phyloP scores from a whole-genome alignment of 2,888 invertebrate species.

The Drosophila pegasa region DNA sequence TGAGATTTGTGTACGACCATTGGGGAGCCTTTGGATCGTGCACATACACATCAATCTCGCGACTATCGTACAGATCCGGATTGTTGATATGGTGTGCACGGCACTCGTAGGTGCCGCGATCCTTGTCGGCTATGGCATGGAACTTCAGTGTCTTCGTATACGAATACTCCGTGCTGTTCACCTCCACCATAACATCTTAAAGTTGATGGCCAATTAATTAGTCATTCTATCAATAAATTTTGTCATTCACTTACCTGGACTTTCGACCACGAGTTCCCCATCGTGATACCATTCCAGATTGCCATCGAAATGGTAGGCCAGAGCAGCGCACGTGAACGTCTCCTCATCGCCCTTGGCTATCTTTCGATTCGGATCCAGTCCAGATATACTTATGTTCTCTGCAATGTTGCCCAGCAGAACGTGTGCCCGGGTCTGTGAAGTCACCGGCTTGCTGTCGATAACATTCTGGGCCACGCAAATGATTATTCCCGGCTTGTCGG shows the following conservation, averaged over 20 bases:
- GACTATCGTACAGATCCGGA: slow-evolving; percentile 68
- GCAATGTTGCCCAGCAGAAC: slow-evolving; percentile 82
- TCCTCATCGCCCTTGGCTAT: slow-evolving; percentile 87
- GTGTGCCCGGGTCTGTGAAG: slow-evolving; percentile 65
- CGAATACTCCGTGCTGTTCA: slow-evolving; percentile 76
- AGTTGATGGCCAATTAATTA: not conserved
- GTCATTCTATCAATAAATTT: not conserved
- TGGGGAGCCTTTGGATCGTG: slow-evolving; percentile 85
- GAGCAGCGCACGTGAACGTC: slow-evolving; percentile 87
- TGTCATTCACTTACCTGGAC: slow-evolving; percentile 37
- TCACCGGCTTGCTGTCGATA: slow-evolving; percentile 79
- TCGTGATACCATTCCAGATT: slow-evolving; percentile 86
- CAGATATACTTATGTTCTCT: slow-evolving; percentile 84
- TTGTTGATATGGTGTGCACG: slow-evolving; percentile 71
- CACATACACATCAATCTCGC: slow-evolving; percentile 81
- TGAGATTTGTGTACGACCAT: slow-evolving; percentile 85
- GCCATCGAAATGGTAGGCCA: slow-evolving; percentile 86
- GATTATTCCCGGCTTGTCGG: slow-evolving; percentile 84
- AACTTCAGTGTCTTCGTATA: slow-evolving; percentile 83
- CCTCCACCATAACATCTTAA: slow-evolving; percentile 58
- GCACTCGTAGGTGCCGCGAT: slow-evolving; percentile 85
- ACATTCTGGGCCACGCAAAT: slow-evolving; percentile 85
- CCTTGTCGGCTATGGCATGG: slow-evolving; percentile 78
- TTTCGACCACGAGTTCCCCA: slow-evolving; percentile 60
- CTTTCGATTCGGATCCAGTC: slow-evolving; percentile 82